Conservation (phyloP, 2,113 vertebrate species). For the Gnathonemus longibarbis region DNA sequence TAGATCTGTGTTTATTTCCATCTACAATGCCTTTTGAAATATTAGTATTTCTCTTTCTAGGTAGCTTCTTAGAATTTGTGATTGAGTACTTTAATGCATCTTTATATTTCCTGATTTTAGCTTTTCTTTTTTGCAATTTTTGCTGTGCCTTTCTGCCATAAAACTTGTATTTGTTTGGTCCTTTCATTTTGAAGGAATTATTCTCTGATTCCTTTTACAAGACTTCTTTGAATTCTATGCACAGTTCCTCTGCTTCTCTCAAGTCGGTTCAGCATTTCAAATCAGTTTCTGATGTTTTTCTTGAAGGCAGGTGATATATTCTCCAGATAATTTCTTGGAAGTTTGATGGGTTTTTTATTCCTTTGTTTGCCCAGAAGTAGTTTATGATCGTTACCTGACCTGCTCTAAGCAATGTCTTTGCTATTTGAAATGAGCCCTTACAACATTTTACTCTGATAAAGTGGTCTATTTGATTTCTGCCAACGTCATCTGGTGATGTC, state of each 20-base stretch:
- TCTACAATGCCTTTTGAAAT: not conserved
- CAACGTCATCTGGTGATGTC: not conserved
- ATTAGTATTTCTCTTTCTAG: not conserved
- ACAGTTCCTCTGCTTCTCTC: not conserved
- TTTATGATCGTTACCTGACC: not conserved
- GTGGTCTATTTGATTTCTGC: not conserved
- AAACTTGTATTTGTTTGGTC: not conserved
- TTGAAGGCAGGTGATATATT: not conserved
- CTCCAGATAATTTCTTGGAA: not conserved
- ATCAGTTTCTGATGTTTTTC: not conserved
- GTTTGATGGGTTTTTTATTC: not conserved
- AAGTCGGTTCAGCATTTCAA: not conserved
- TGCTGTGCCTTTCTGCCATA: not conserved
- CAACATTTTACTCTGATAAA: not conserved
- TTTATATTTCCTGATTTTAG: not conserved
- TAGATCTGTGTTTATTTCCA: not conserved
- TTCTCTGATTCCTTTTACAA: not conserved
- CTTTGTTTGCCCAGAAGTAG: not conserved
- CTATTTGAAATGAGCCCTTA: not conserved
- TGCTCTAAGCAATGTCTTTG: not conserved
- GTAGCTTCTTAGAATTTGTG: not conserved
- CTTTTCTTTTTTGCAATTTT: not conserved
- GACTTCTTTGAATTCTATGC: not conserved
- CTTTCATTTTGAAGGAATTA: not conserved
- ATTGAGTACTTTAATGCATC: not conserved